A percentile compares a stretch with the other conserved stretches of the same genome.
phyloP scores from a whole-genome alignment of 2,113 vertebrate species.

The Psilopsiagon aymara region DNA sequence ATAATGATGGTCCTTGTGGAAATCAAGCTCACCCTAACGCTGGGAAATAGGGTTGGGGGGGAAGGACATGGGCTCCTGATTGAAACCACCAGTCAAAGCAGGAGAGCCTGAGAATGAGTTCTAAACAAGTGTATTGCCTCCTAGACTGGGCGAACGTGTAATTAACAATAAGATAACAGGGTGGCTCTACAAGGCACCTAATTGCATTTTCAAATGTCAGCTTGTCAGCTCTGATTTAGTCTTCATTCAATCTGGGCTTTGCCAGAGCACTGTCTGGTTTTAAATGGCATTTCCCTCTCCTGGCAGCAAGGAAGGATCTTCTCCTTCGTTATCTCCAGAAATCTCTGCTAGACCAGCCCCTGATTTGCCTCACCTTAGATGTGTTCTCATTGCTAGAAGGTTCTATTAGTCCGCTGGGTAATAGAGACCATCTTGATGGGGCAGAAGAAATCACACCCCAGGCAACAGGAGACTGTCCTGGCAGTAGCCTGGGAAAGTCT shows the following conservation, averaged over 20 bases:
- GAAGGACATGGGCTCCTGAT: background rate
- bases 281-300: background rate
- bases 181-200: conserved; percentile 18
- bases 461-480: background rate
- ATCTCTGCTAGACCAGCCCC: background rate
- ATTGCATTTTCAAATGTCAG: conserved; percentile 51
- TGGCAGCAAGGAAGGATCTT: background rate
- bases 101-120: background rate
- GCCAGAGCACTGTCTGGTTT: background rate
- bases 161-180: conserved; percentile 51
- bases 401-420: background rate
- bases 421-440: background rate
- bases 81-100: background rate
- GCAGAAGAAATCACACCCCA: background rate
- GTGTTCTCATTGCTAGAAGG: background rate
- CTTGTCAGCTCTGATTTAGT: conserved; percentile 42
- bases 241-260: background rate
- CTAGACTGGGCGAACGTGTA: background rate
- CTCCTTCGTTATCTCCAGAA: background rate
- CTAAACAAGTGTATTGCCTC: background rate
- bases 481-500: background rate
- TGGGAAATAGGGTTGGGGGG: background rate
- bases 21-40: background rate
- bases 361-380: background rate
- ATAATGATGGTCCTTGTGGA: background rate